phyloP scores from a whole-genome alignment of 2,113 vertebrate species.

The Bubo blakistoni region DNA sequence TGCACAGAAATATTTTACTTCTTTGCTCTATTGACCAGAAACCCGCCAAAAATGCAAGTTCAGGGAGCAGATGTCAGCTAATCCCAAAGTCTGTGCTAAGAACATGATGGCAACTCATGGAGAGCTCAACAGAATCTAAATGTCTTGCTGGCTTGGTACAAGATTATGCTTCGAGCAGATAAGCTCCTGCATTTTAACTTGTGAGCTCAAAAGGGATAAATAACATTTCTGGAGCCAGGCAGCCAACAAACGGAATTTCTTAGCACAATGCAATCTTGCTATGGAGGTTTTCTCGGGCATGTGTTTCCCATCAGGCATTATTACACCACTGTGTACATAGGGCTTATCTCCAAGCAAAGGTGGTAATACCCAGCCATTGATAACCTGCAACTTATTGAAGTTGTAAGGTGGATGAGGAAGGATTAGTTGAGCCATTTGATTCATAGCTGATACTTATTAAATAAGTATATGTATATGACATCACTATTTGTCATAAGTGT shows the following conservation, averaged over 20 bases:
- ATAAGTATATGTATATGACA: constrained; percentile 20
- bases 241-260: constrained; percentile 44
- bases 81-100: constrained; percentile 35
- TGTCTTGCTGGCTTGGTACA: constrained; percentile 20
- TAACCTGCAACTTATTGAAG: not conserved
- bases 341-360: constrained; percentile 11
- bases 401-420: not conserved
- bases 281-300: not conserved
- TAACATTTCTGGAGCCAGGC: constrained; percentile 22
- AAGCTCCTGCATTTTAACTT: constrained; percentile 46
- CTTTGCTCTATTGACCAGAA: not conserved
- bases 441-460: not conserved
- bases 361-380: not conserved
- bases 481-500: constrained; percentile 10
- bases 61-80: constrained; percentile 37
- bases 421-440: not conserved
- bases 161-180: constrained; percentile 23
- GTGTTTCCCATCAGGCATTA: not conserved
- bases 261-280: constrained; percentile 16
- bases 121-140: constrained; percentile 36
- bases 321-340: not conserved
- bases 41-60: not conserved
- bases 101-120: not conserved
- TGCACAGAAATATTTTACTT: not conserved
- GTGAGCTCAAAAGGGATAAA: constrained; percentile 44